Evolutionary conservation across 2,113 vertebrate genomes (phyloP), one percentile per base, ranked within the genome.

Genomic region (Poecile atricapillus): DNA sequence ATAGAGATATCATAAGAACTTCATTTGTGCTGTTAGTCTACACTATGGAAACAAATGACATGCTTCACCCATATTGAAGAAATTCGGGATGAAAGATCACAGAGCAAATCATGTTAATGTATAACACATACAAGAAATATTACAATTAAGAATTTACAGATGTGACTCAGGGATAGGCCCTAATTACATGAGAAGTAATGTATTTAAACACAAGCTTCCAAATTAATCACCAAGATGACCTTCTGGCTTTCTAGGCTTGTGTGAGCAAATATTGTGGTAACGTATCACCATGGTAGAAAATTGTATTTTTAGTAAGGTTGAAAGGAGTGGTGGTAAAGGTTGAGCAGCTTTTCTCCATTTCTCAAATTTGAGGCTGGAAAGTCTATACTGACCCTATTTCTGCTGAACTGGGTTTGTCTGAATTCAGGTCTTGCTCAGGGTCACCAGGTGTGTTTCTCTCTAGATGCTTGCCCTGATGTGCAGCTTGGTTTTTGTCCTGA

Each of bases 71-170:
- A 89, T 92, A 92, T 22, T 93, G 76, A 92, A 95, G 73, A 91
- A 68, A 91, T 91, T 85, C 52, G 3, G 22, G 33, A 87, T 81
- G 43, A 81, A 89, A 77, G 75, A 86, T 79, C 68, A 47, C 80
- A 43, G 65, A 19, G 3, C 6, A 79, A 69, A 70, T 47, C 47
- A 50, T 53, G 49, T 68, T 90, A 67, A 78, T 84, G 8, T 41
- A 14, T 50, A 88, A 49, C 78, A 85, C 21, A 75, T 24, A 86
- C 17, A 85, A 69, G 33, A 92, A 87, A 90, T 62, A 60, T 2
- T 59, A 21, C 25, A 81, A 89, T 65, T 74, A 94, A 87, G 73
- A 83, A 70, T 83, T 94, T 89, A 83, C 68, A 94, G 52, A 83
- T 93, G 69, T 83, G 47, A 10, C 20, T 83, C 24, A 31, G 24